phyloP scores from a whole-genome alignment of 2,797 vertebrate genomes.

The Australoheros facetus region DNA sequence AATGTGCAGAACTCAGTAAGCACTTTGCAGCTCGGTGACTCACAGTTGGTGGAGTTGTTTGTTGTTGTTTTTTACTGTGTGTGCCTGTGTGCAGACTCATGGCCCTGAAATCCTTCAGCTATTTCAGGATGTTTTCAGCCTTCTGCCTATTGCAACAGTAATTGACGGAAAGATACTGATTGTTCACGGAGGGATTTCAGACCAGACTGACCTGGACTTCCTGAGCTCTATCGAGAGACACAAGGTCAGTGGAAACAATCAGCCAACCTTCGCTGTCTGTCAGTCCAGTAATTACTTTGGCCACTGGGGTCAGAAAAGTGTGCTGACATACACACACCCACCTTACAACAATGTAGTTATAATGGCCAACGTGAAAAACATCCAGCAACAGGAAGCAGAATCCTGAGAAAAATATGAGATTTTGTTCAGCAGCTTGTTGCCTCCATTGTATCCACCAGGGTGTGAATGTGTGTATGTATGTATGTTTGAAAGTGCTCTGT shows the following conservation, averaged over 20 bases:
- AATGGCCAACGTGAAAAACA: background rate
- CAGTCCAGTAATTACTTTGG: background rate
- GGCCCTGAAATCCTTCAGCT: constrained; percentile 86
- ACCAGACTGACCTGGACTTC: constrained; percentile 89
- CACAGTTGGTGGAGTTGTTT: background rate
- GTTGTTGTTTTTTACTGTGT: background rate
- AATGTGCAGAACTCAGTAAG: background rate
- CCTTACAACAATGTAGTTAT: background rate
- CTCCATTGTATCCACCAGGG: too few relatives aligned
- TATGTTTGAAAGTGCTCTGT: background rate
- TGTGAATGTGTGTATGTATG: background rate
- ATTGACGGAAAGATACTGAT: constrained; percentile 93
- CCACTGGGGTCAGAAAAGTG: constrained; percentile 5
- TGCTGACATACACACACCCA: background rate
- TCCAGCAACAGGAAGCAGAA: background rate
- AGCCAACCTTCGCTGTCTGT: background rate
- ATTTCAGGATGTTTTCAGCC: constrained; percentile 91
- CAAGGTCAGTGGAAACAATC: constrained; percentile 81
- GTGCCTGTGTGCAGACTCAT: constrained; percentile 77
- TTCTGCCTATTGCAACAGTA: constrained; percentile 91
- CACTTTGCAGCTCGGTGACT: background rate
- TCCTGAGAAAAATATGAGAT: background rate
- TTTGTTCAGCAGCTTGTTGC: background rate
- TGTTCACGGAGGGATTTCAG: constrained; percentile 94
- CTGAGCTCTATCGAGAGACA: constrained; percentile 86